A percentile compares a stretch with the other conserved stretches of the same genome.
These are phyloP conservation scores for Oncorhynchus keta DNA, from an alignment of 2,113 vertebrate genomes.

Conservation along the genomic window DNA sequence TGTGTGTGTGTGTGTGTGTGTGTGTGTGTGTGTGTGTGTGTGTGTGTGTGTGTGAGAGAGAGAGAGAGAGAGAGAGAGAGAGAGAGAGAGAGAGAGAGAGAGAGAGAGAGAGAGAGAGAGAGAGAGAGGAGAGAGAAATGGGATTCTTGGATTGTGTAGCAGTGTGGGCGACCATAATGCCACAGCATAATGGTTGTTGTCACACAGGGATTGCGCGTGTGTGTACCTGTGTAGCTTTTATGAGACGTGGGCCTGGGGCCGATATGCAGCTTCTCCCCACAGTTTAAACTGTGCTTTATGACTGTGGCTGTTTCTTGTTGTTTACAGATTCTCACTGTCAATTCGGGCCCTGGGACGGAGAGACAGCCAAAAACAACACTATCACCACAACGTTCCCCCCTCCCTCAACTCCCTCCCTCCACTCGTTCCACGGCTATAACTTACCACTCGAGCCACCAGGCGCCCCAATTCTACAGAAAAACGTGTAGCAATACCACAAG, in stretches of 20 bases:
- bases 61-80: too few relatives aligned
- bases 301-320: constrained; percentile 4
- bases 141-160: neutral
- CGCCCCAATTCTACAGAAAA: neutral
- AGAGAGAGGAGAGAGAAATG: too few relatives aligned
- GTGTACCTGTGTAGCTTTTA: constrained; percentile 1
- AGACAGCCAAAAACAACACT: constrained; percentile 32
- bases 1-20: too few relatives aligned
- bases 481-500: neutral
- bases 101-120: too few relatives aligned
- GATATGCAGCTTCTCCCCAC: constrained; percentile 1
- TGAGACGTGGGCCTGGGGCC: neutral
- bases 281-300: constrained; percentile 14
- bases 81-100: too few relatives aligned
- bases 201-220: neutral
- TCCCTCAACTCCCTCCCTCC: constrained; percentile 3
- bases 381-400: neutral
- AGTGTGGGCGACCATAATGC: neutral
- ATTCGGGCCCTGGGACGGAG: neutral
- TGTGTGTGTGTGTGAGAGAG: too few relatives aligned
- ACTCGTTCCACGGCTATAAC: neutral
- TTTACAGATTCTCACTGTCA: constrained; percentile 30
- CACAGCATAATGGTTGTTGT: too few relatives aligned
- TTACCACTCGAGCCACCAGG: neutral
- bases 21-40: neutral